Percentiles rank a stretch among this genome's conserved stretches.
These are phyloP conservation scores for Autographa pulchrina DNA, from an alignment of 2,888 invertebrate species.

Conservation along the genomic window DNA sequence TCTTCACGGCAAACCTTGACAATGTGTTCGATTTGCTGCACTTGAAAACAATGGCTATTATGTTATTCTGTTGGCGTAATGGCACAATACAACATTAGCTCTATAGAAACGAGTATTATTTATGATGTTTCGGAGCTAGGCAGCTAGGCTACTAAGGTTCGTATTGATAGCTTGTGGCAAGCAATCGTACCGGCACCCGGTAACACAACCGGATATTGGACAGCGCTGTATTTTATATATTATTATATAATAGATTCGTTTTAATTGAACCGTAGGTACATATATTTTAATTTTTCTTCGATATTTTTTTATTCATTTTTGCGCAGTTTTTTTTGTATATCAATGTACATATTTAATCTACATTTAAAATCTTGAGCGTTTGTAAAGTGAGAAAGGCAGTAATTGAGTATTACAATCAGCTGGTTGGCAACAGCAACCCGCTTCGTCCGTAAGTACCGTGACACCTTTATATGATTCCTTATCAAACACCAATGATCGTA, in stretches of 20 bases:
- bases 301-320: no score
- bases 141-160: background rate
- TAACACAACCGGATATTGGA: no score
- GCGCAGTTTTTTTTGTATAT: background rate
- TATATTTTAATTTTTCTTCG: no score
- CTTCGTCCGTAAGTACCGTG: background rate
- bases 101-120: background rate
- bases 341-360: no score
- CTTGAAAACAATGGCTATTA: slow-evolving; percentile 2
- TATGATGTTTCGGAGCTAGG: background rate
- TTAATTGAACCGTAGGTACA: no score
- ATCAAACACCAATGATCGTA: background rate
- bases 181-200: no score
- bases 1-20: background rate
- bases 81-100: background rate
- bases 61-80: background rate
- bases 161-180: no score
- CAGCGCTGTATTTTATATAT: no score
- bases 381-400: background rate
- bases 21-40: background rate
- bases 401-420: background rate
- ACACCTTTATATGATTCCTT: background rate
- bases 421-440: background rate
- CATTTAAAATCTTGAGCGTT: background rate
- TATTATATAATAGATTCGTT: no score